Base-by-base conservation (phyloP, 2,888 invertebrate species). In the Parelbella ahira region DNA sequence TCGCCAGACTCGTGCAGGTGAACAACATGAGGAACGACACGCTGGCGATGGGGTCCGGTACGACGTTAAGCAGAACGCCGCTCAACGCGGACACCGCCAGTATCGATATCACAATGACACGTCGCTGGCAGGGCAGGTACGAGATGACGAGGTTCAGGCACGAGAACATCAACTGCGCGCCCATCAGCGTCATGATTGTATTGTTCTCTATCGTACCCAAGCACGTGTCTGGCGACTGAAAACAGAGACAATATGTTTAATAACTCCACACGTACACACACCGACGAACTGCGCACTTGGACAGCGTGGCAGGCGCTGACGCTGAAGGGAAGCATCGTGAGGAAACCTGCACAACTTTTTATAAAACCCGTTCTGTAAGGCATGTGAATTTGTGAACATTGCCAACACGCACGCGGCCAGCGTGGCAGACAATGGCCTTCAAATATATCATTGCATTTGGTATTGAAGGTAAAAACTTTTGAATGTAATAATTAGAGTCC, bases 171-270 rank as follows among this genome's bases (percentile, higher is more conserved):
- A 79, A 69, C 3, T 93, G 93, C 30, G 93, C 91, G 0, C 87
- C 80, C n/a, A 93, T 81, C 2, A 93, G 89, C 4, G 91, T 91
- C 36, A 89, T 64, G 48, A 93, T 92, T 0, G 92, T 90, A 42
- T 86, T 86, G 2, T 86, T 68, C 51, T 92, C 90, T 7, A 92
- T 82, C 0, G 75, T 74, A 0, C 87, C 78, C 0, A 71, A 63
- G 61, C 92, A 92, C 4, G 62, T 51, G 23, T 70, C 67, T 21
- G 68, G 62, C 1, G 58, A 50, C 86, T 86, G 75, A 4, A 79
- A 78, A 8, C 8, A 24, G 37, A 47, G 21, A 32, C n/a, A 6
- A n/a, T 21, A 12, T n/a, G n/a, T n/a, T n/a, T n/a, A n/a, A n/a
- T n/a, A n/a, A n/a, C n/a, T n/a, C n/a, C n/a, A n/a, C n/a, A n/a